Base-by-base conservation (phyloP, 2,888 invertebrate genomes). In the Uropetala carovei region DNA sequence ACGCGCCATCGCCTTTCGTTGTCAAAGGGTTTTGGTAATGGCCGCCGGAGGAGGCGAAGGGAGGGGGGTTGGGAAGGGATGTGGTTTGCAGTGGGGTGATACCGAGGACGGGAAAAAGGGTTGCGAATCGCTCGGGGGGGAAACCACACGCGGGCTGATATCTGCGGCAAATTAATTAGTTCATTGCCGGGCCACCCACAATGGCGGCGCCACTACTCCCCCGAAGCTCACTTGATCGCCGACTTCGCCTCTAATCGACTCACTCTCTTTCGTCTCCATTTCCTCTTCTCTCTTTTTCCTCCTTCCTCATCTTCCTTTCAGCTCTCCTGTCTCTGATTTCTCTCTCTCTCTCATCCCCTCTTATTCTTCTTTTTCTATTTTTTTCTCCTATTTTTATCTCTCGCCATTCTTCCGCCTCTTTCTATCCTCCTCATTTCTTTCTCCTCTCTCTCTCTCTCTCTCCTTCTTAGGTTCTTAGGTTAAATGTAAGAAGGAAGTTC, bases 91-190 rank as follows among this genome's bases (percentile, higher is more conserved):
- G 18, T 68, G 68, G 68, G n/a, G 22, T n/a, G 68, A 68, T 68
- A 68, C 22, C 9, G 22, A 18, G n/a, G n/a, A n/a, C 68, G n/a
- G 68, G 75, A 75, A 75, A 75, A 75, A 75, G 75, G 75, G 75
- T 75, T 75, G 27, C 22, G 16, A 57, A 59, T 85, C 11, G 68
- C 16, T 27, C 1, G 64, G 18, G 68, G 30, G 27, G 18, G 89
- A 89, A 68, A 18, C 89, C 64, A 30, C 30, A 68, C 43, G 43
- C 43, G n/a, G 64, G 18, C 18, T 86, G 64, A 56, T 43, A 89
- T 30, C 64, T 64, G 64, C 64, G 89, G 30, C 64, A 64, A 43
- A 89, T 89, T 89, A 68, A 89, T 89, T 89, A 89, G 64, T 89
- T n/a, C 60, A 43, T 64, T 64, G n/a, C 60, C 60, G 43, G 89